These are phyloP conservation scores for Clarias magur DNA, from an alignment of 2,113 vertebrate genomes.

Conservation along the genomic window DNA sequence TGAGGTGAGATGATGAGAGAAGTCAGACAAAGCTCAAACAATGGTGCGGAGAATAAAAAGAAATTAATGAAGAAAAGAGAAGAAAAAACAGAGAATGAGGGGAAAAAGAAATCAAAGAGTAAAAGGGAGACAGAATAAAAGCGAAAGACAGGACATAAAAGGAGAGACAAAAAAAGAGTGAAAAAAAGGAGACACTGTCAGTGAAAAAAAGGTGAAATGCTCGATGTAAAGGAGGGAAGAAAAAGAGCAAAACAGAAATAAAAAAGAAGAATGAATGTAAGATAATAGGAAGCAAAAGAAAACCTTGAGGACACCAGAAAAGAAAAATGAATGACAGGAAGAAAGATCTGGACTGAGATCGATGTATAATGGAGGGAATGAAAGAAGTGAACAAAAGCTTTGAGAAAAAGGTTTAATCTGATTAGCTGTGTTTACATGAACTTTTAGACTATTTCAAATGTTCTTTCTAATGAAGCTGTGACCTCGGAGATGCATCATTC, in stretches of 20 bases:
- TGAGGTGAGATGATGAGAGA: neutral
- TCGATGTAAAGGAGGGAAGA: neutral
- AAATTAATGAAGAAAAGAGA: neutral
- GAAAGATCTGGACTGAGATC: neutral
- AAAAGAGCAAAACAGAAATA: neutral
- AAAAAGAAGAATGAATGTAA: neutral
- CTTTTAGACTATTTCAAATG: too few relatives aligned
- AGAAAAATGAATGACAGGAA: neutral
- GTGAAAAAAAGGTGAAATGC: neutral
- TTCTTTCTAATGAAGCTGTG: too few relatives aligned
- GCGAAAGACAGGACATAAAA: neutral
- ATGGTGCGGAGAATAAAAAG: neutral
- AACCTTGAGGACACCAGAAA: neutral
- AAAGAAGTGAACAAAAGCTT: neutral
- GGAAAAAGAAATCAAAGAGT: too few relatives aligned
- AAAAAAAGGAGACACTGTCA: neutral
- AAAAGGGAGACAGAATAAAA: neutral
- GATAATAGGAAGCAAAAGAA: neutral
- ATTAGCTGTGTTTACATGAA: too few relatives aligned
- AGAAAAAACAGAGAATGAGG: neutral
- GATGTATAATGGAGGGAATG: neutral
- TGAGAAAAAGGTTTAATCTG: neutral
- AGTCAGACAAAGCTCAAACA: neutral
- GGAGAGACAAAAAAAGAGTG: neutral
- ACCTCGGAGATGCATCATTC: too few relatives aligned